A percentile compares a stretch with the other conserved stretches of the same genome.
Evolutionary conservation across 2,113 vertebrate species (phyloP).

Genomic region (Salvelinus alpinus): DNA sequence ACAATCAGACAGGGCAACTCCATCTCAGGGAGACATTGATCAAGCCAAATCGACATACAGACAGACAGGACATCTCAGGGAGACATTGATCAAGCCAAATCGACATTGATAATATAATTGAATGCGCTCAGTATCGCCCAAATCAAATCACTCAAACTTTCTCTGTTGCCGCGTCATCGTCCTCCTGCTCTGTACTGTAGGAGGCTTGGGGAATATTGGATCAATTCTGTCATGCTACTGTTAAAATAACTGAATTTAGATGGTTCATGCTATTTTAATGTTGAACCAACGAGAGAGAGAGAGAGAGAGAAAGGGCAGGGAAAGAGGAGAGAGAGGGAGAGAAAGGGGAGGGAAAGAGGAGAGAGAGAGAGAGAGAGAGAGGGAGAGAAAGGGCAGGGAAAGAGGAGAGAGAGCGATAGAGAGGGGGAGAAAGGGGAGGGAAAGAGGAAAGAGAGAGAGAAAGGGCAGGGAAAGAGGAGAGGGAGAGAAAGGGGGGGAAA

Average conservation of each 20-base stretch:
- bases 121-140: not conserved
- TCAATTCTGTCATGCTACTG: not conserved
- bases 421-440: too few relatives aligned
- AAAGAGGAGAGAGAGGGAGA: too few relatives aligned
- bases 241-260: not conserved
- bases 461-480: too few relatives aligned
- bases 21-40: too few relatives aligned
- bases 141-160: not conserved
- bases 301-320: not conserved
- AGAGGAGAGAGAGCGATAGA: too few relatives aligned
- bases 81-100: not conserved
- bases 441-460: too few relatives aligned
- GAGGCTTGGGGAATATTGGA: not conserved
- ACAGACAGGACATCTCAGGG: not conserved
- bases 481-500: too few relatives aligned
- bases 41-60: not conserved
- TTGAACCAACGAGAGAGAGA: not conserved
- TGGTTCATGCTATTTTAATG: not conserved
- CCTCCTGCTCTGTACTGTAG: not conserved
- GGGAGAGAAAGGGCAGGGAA: too few relatives aligned
- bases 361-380: too few relatives aligned
- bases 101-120: not conserved
- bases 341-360: too few relatives aligned
- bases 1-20: not conserved
- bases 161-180: not conserved